phyloP scores from a whole-genome alignment of 2,888 invertebrate genomes.

The Ochropleura plecta region DNA sequence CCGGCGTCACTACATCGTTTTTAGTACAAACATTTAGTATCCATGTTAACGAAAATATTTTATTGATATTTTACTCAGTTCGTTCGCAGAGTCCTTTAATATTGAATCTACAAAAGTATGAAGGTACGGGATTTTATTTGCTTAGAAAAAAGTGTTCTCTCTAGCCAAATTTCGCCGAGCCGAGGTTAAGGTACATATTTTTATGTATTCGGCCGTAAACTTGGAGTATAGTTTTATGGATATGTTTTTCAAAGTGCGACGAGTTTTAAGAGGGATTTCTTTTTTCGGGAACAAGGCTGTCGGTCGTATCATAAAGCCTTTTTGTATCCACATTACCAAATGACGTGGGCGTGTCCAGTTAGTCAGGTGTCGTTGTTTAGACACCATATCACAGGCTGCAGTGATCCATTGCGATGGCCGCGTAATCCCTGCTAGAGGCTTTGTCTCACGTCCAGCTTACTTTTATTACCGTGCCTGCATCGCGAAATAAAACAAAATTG shows the following conservation, averaged over 20 bases:
- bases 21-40: slow-evolving; percentile 41
- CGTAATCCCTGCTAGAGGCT: slow-evolving; percentile 88
- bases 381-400: slow-evolving; percentile 85
- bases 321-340: slow-evolving; percentile 60
- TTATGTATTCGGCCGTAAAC: slow-evolving; percentile 79
- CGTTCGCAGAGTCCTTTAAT: slow-evolving; percentile 48
- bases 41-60: slow-evolving; percentile 40
- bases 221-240: slow-evolving; percentile 79
- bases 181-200: slow-evolving; percentile 74
- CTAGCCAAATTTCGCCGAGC: slow-evolving; percentile 74
- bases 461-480: slow-evolving; percentile 90
- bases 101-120: slow-evolving; percentile 61
- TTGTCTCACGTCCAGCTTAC: slow-evolving; percentile 90
- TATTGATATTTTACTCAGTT: slow-evolving; percentile 37
- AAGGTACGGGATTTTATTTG: slow-evolving; percentile 71
- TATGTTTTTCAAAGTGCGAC: slow-evolving; percentile 78
- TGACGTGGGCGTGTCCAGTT: slow-evolving; percentile 69
- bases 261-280: slow-evolving; percentile 74
- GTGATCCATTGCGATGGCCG: slow-evolving; percentile 88
- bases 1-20: slow-evolving; percentile 23
- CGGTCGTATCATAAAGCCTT: slow-evolving; percentile 62
- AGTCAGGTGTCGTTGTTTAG: slow-evolving; percentile 86
- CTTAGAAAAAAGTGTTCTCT: slow-evolving; percentile 63
- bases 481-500: slow-evolving; percentile 90
- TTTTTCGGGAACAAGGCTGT: slow-evolving; percentile 67